phyloP scores from a whole-genome alignment of 1,140 invertebrate genomes.

The Chrysoperla carnea region DNA sequence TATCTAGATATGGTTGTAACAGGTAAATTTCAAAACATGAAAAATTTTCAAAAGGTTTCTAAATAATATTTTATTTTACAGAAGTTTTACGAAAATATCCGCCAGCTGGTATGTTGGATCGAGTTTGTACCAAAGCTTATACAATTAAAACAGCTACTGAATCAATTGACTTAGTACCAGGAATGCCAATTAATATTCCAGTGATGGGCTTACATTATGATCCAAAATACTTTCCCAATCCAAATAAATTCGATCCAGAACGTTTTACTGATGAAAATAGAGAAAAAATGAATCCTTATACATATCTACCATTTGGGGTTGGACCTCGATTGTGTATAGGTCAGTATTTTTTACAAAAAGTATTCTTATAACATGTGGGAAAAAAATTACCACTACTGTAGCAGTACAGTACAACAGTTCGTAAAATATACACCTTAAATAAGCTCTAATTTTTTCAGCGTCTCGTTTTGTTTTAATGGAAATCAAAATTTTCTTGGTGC shows the following conservation, averaged over 20 bases:
- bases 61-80: slow-evolving; percentile 9
- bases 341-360: not conserved
- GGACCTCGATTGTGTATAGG: slow-evolving; percentile 7
- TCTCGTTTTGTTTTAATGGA: too few relatives aligned
- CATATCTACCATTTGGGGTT: slow-evolving; percentile 5
- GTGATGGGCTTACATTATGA: slow-evolving; percentile 9
- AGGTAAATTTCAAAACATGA: slow-evolving; percentile 4
- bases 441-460: too few relatives aligned
- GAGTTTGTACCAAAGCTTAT: slow-evolving; percentile 17
- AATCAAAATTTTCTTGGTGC: too few relatives aligned
- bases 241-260: slow-evolving; percentile 11
- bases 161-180: slow-evolving; percentile 18
- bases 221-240: slow-evolving; percentile 10
- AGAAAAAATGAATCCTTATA: slow-evolving; percentile 1
- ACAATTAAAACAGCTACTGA: slow-evolving; percentile 24
- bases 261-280: slow-evolving; percentile 13
- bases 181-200: slow-evolving; percentile 12
- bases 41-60: not conserved
- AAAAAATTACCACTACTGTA: too few relatives aligned
- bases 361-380: too few relatives aligned
- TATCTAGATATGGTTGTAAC: slow-evolving; percentile 15
- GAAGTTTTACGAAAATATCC: slow-evolving; percentile 36
- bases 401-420: too few relatives aligned
- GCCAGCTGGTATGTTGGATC: slow-evolving; percentile 23
- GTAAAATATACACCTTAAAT: too few relatives aligned